Evolutionary conservation across 37 sponge, comb jelly and placozoan species (phyloP).

Genomic region (Mnemiopsis leidyi): DNA sequence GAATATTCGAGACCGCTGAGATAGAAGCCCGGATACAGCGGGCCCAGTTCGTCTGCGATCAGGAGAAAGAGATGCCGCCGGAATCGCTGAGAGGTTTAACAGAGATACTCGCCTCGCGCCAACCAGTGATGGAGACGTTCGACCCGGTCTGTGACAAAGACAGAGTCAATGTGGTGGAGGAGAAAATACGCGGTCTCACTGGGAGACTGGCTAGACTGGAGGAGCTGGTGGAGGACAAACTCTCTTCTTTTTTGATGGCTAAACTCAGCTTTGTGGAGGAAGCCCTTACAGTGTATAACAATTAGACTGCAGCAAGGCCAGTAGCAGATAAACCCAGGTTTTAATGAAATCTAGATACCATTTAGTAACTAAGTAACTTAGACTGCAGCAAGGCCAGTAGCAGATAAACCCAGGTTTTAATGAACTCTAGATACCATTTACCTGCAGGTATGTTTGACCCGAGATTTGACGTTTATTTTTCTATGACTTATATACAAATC

Average conservation of each 20-base stretch:
- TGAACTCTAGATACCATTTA: no score
- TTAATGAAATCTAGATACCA: no score
- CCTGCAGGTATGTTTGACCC: no score
- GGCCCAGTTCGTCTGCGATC: neutral
- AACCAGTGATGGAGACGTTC: neutral
- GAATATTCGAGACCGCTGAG: constrained; percentile 3
- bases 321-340: no score
- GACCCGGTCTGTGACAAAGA: constrained; percentile 26
- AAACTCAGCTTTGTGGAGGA: neutral
- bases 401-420: no score
- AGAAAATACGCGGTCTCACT: neutral
- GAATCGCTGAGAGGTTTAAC: neutral
- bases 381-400: no score
- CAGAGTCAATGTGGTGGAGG: neutral
- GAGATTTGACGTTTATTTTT: no score
- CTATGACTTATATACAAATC: no score
- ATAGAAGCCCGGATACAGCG: neutral
- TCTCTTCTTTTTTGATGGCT: neutral
- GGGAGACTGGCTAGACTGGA: neutral
- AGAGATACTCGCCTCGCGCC: neutral
- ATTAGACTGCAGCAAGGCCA: no score
- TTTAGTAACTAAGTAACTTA: no score
- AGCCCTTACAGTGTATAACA: neutral
- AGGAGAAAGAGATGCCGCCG: neutral
- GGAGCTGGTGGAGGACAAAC: neutral